Base-by-base conservation (phyloP, 2,113 vertebrate genomes). In the Okapia johnstoni region DNA sequence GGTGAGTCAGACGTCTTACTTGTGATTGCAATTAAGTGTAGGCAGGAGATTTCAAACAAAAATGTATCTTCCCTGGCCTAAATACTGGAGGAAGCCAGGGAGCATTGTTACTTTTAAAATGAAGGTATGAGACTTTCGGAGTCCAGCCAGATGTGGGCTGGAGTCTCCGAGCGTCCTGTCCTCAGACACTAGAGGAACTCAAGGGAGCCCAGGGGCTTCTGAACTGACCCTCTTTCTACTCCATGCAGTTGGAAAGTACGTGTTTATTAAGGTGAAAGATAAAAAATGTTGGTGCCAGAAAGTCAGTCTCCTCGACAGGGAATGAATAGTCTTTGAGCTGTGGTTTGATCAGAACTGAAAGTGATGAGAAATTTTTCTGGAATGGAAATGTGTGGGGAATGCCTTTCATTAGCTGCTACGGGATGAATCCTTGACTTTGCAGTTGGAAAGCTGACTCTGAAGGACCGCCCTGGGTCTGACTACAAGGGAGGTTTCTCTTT, bases 1-100 rank as follows among this genome's bases (percentile, higher is more conserved):
- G 90, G 96, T 98, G 98, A 99, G 98, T 99, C 99, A 99, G 50
- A 91, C 80, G 54, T 97, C 50, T 33, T 87, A 95, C 97, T 97
- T 96, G 92, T 50, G 55, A 76, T 89, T 90, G 85, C 85, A 86
- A 17, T 81, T 93, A 97, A 94, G 92, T 52, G 91, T 88, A 76
- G 94, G 95, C 95, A 76, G n/a, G 95, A 96, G 86, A 92, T 89
- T 95, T 97, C 84, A 98, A 98, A 91, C 93, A 95, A 21, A 66
- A 48, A 85, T 8, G 33, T 40, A 2, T 12, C 3, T 57, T 89
- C 66, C 63, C 60, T 70, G 85, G 80, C 96, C 92, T 70, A 48
- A n/a, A 23, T 52, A 28, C n/a, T 40, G 60, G 89, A 48, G 26
- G 89, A 55, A 46, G 58, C 52, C 21, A 33, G 80, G 73, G 79